Base-by-base conservation (phyloP, 2,888 invertebrate genomes). In the Netelia melanura region DNA sequence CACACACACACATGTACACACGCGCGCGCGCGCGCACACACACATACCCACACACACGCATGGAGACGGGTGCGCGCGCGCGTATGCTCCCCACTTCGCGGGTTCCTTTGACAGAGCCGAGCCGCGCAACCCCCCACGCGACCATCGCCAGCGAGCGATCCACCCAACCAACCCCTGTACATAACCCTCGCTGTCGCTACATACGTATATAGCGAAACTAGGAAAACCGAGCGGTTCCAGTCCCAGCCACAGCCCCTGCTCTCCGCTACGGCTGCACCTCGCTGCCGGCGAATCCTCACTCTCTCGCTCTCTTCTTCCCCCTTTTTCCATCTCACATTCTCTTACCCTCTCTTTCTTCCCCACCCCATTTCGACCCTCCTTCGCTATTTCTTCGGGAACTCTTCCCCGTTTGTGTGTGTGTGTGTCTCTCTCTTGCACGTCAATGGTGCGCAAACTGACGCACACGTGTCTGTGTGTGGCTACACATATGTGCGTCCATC, bases 221-320 rank as follows among this genome's bases (percentile, higher is more conserved):
- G 30, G 3, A 56, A 25, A 75, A 85, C 67, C 72, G 54, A 79
- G 68, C 78, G 58, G 61, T 72, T 90, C 87, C 87, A 88, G 87
- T 88, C 88, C 88, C 90, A 90, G 90, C 90, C 90, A 89, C 89
- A 90, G 89, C 91, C 90, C 91, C 89, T 87, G 87, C 78, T 58
- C 84, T 84, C 72, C 81, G 81, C 56, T 65, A 76, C 82, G 83
- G 83, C 65, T 71, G 84, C 87, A 80, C 83, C 86, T 84, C 74
- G 54, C 83, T 87, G 86, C 78, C 89, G 81, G 86, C 88, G 77
- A 84, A 86, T 83, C 78, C 81, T 84, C 83, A n/a, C 10, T n/a
- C 70, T 68, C 79, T 75, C 67, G 62, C 79, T 43, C 58, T 54
- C n/a, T 67, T 71, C 58, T 67, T 71, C 58, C 44, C 64, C 58